Conservation (phyloP, 2,797 vertebrate species). For the Melanotaenia maccullochi region DNA sequence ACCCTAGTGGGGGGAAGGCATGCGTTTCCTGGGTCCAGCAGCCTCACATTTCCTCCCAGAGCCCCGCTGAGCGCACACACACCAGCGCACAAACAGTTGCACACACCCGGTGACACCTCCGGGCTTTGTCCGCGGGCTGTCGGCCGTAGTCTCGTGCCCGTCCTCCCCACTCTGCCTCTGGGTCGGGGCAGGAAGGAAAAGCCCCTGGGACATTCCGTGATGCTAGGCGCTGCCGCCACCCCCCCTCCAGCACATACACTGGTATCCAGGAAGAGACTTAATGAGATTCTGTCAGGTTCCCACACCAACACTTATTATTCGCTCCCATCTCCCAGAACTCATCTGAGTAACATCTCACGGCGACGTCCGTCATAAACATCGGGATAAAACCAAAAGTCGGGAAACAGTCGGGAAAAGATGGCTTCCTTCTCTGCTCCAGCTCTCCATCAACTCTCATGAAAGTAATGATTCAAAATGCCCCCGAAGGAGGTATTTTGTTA, state of each 20-base stretch:
- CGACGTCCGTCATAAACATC: too few species aligned
- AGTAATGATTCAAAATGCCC: not conserved
- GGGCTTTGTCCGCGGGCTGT: constrained; percentile 87
- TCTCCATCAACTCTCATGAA: constrained; percentile 5
- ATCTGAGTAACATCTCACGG: too few species aligned
- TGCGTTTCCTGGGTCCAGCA: constrained; percentile 82
- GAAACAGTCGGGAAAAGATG: too few species aligned
- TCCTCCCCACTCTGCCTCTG: constrained; percentile 76
- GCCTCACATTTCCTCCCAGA: constrained; percentile 84
- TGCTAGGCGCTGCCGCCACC: constrained; percentile 81
- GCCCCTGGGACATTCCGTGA: constrained; percentile 90
- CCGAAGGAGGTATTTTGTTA: constrained; percentile 56
- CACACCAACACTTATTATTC: constrained; percentile 39
- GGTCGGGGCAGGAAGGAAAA: constrained; percentile 82
- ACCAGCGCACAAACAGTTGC: constrained; percentile 35
- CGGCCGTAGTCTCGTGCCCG: constrained; percentile 86
- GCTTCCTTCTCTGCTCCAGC: too few species aligned
- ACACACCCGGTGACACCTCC: constrained; percentile 61
- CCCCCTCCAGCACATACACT: constrained; percentile 14
- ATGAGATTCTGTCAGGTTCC: constrained; percentile 69
- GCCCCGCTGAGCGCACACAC: constrained; percentile 64
- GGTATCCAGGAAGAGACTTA: constrained; percentile 71
- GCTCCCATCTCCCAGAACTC: not conserved
- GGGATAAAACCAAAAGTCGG: too few species aligned
- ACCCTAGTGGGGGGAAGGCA: constrained; percentile 89